phyloP scores from a whole-genome alignment of 2,113 vertebrate species.

The Eclectus roratus region DNA sequence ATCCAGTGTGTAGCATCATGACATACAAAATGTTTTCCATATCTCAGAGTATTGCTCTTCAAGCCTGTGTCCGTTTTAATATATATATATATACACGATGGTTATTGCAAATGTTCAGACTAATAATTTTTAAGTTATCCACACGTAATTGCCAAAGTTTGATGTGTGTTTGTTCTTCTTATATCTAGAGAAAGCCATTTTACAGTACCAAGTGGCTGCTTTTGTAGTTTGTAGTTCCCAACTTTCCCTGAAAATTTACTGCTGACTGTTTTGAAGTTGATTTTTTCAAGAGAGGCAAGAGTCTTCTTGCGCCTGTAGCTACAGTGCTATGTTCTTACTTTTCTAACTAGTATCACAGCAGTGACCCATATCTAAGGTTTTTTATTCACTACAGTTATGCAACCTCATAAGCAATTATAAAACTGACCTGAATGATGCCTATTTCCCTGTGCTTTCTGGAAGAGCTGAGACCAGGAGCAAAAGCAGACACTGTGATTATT shows the following conservation, averaged over 20 bases:
- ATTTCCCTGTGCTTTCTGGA: neutral
- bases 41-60: neutral
- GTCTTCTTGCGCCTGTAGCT: neutral
- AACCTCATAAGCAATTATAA: neutral
- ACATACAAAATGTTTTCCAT: neutral
- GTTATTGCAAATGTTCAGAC: neutral
- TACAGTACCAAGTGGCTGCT: neutral
- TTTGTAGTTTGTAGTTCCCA: neutral
- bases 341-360: neutral
- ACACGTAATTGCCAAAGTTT: neutral
- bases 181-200: neutral
- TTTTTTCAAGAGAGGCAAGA: neutral
- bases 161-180: neutral
- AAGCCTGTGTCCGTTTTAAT: neutral
- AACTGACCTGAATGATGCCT: neutral
- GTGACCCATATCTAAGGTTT: neutral
- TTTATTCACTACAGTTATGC: neutral
- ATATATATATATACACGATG: neutral
- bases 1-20: neutral
- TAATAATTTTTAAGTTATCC: neutral
- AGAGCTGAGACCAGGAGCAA: neutral
- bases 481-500: neutral
- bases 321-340: accelerated
- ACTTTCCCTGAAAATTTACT: neutral
- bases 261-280: neutral